These are phyloP conservation scores for Phenganax subtilis DNA, from an alignment of 92 coral and sea anemone species.

Conservation along the genomic window DNA sequence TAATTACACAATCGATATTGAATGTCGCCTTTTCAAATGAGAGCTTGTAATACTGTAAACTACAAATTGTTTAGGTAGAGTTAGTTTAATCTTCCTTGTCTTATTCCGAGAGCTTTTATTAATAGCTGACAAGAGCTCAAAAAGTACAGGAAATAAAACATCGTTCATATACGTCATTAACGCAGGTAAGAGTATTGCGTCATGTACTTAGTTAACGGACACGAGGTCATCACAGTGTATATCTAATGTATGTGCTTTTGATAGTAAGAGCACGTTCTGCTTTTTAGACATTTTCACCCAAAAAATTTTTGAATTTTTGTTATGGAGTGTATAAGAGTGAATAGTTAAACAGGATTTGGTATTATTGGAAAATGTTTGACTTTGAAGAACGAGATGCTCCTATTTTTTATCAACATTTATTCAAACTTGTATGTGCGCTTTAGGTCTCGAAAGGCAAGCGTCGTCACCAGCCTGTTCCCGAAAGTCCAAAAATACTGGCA, in stretches of 20 bases:
- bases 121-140: conserved; percentile 1
- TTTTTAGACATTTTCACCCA: too few relatives aligned
- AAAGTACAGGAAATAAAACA: conserved; percentile 10
- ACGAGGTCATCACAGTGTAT: background rate
- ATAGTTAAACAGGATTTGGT: too few relatives aligned
- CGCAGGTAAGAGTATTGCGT: conserved; percentile 6
- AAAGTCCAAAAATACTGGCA: background rate
- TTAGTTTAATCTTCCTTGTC: too few relatives aligned
- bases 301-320: too few relatives aligned
- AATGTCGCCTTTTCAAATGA: background rate
- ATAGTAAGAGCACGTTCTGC: background rate
- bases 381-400: background rate
- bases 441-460: conserved; percentile 31
- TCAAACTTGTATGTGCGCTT: background rate
- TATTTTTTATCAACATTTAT: background rate
- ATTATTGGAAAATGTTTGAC: background rate
- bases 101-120: background rate
- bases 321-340: too few relatives aligned
- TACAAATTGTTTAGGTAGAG: background rate
- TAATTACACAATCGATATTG: background rate
- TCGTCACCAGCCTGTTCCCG: conserved; percentile 29
- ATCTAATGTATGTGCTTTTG: background rate
- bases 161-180: conserved; percentile 18
- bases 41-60: background rate
- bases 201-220: too few relatives aligned